phyloP scores from a whole-genome alignment of 2,797 vertebrate genomes.

The Acipenser ruthenus region DNA sequence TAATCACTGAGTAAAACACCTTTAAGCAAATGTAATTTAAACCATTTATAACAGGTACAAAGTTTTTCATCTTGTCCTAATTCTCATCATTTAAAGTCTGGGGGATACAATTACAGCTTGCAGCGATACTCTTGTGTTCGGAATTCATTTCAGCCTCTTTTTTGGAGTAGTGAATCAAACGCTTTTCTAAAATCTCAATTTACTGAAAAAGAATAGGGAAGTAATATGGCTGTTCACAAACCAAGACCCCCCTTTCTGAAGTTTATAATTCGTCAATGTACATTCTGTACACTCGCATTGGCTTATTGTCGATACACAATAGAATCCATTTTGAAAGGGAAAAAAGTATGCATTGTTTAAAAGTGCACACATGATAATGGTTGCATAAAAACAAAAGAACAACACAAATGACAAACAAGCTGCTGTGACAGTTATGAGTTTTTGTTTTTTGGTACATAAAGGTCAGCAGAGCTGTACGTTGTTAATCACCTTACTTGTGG shows the following conservation, averaged over 20 bases:
- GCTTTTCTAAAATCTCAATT: conserved; percentile 28
- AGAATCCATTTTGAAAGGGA: conserved; percentile 21
- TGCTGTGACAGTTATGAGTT: too few relatives aligned
- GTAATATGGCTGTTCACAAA: conserved; percentile 30
- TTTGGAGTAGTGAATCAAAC: conserved; percentile 34
- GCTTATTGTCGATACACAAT: too few relatives aligned
- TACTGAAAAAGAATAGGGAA: conserved; percentile 31
- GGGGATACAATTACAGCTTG: conserved; percentile 29
- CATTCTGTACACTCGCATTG: conserved; percentile 15
- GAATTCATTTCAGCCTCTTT: conserved; percentile 27
- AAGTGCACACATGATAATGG: too few relatives aligned
- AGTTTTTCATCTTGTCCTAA: conserved; percentile 20
- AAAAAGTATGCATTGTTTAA: conserved; percentile 15
- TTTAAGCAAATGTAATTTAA: too few relatives aligned
- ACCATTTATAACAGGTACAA: too few relatives aligned
- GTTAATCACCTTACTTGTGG: too few relatives aligned
- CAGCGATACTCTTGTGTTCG: conserved; percentile 27
- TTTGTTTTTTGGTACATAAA: too few relatives aligned
- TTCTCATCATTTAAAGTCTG: conserved; percentile 12
- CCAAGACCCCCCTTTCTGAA: conserved; percentile 10
- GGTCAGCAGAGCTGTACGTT: too few relatives aligned
- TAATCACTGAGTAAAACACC: too few relatives aligned
- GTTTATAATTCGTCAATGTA: conserved; percentile 4
- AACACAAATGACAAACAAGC: too few relatives aligned
- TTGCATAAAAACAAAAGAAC: too few relatives aligned